Conservation (phyloP, 2,888 invertebrate species). For the Petrolisthes cinctipes region DNA sequence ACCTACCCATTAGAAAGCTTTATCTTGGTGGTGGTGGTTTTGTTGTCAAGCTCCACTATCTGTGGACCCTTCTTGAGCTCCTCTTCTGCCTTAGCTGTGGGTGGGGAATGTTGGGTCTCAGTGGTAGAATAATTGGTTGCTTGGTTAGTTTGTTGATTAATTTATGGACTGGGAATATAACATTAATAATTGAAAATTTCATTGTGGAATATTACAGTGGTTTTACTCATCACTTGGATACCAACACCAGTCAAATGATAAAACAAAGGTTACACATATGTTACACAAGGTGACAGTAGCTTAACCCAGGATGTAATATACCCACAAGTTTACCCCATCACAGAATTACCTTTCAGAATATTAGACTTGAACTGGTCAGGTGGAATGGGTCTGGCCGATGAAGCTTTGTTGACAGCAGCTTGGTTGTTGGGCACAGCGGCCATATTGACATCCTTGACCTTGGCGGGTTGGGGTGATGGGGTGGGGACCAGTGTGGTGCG, state of each 20-base stretch:
- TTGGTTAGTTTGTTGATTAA: no score
- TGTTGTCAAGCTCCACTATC: slow-evolving; percentile 46
- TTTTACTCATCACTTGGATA: no score
- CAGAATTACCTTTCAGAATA: slow-evolving; percentile 84
- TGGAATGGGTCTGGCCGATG: slow-evolving; percentile 77
- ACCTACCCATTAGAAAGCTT: slow-evolving; percentile 65
- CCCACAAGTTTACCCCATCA: not conserved
- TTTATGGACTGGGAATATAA: no score
- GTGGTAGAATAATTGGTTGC: no score
- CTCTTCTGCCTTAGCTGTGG: slow-evolving; percentile 78
- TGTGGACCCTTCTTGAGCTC: slow-evolving; percentile 72
- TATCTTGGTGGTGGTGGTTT: slow-evolving; percentile 16
- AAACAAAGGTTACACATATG: no score
- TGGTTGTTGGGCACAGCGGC: slow-evolving; percentile 70
- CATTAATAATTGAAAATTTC: no score
- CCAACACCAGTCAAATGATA: no score
- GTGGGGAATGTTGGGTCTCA: not conserved
- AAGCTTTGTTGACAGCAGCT: slow-evolving; percentile 68
- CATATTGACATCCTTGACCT: slow-evolving; percentile 70
- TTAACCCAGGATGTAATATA: no score
- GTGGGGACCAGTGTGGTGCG: slow-evolving; percentile 10
- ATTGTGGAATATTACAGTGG: no score
- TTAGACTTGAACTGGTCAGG: slow-evolving; percentile 94
- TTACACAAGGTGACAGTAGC: no score
- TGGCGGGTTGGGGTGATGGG: not conserved